phyloP scores from a whole-genome alignment of 2,113 vertebrate species.

The Pionites leucogaster region DNA sequence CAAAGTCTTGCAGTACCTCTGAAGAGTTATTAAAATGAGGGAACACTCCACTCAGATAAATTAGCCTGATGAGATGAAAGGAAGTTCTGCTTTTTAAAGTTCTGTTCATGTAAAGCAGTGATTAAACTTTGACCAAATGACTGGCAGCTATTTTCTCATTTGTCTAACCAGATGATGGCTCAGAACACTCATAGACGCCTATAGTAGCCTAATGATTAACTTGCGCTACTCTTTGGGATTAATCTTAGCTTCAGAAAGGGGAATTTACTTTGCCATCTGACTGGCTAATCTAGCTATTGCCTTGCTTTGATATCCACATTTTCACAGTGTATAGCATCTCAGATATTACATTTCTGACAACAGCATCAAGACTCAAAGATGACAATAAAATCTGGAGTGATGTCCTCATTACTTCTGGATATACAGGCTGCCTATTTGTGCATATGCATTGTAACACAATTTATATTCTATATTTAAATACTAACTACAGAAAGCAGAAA shows the following conservation, averaged over 20 bases:
- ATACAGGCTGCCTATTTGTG: not conserved
- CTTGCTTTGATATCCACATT: not conserved
- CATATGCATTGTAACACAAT: not conserved
- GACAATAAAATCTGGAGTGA: not conserved
- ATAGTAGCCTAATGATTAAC: slow-evolving; percentile 69
- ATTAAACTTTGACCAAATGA: slow-evolving; percentile 66
- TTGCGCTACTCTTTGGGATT: slow-evolving; percentile 47
- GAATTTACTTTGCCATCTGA: slow-evolving; percentile 35
- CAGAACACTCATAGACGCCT: slow-evolving; percentile 57
- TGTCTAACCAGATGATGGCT: slow-evolving; percentile 59
- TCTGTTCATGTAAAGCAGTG: slow-evolving; percentile 3
- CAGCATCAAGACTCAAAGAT: not conserved
- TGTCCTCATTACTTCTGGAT: not conserved
- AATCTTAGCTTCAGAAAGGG: slow-evolving; percentile 40
- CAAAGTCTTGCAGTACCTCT: not conserved
- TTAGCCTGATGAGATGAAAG: slow-evolving; percentile 45
- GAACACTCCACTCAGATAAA: not conserved
- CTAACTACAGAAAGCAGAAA: not conserved
- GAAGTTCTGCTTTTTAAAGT: slow-evolving; percentile 24
- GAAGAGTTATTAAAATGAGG: not conserved
- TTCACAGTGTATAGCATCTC: not conserved
- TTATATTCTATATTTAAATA: not conserved
- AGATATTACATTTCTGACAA: not conserved
- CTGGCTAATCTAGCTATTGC: not conserved
- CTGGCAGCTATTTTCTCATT: slow-evolving; percentile 69